A percentile compares a stretch with the other conserved stretches of the same genome.
These are phyloP conservation scores for Allobates femoralis DNA, from an alignment of 2,797 vertebrate species.

Conservation along the genomic window DNA sequence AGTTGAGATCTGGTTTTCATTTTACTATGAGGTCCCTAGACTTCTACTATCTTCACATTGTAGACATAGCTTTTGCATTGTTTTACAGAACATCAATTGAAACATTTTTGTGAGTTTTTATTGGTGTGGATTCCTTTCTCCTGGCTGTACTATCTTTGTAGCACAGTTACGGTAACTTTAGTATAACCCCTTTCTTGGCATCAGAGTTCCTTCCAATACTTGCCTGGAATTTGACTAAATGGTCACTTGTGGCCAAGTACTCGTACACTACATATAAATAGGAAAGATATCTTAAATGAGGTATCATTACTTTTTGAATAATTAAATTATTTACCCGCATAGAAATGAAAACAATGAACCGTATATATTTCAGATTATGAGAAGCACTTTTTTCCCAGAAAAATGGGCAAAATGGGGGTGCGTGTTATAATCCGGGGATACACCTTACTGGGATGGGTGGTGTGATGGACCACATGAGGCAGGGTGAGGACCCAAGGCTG, in stretches of 20 bases:
- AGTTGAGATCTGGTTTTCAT: not conserved
- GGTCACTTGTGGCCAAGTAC: not conserved
- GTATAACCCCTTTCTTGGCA: not conserved
- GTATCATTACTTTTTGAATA: no score
- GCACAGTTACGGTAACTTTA: not conserved
- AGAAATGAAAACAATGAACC: no score
- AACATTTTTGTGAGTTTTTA: not conserved
- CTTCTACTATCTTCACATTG: not conserved
- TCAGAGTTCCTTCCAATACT: not conserved
- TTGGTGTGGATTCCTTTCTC: not conserved
- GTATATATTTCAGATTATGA: no score
- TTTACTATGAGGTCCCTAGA: not conserved
- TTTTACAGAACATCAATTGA: not conserved
- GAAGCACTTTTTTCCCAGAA: no score
- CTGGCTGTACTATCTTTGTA: not conserved
- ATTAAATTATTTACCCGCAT: no score
- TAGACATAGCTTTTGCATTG: not conserved
- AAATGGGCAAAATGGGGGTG: no score
- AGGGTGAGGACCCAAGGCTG: no score
- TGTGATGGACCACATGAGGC: no score
- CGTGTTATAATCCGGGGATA: no score
- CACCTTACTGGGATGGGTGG: no score
- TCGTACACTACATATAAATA: not conserved
- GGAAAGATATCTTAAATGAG: not conserved
- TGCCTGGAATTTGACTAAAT: not conserved